A percentile compares a stretch with the other conserved stretches of the same genome.
Conservation (phyloP, 1,140 invertebrate species). For the Heliconius melpomene region DNA sequence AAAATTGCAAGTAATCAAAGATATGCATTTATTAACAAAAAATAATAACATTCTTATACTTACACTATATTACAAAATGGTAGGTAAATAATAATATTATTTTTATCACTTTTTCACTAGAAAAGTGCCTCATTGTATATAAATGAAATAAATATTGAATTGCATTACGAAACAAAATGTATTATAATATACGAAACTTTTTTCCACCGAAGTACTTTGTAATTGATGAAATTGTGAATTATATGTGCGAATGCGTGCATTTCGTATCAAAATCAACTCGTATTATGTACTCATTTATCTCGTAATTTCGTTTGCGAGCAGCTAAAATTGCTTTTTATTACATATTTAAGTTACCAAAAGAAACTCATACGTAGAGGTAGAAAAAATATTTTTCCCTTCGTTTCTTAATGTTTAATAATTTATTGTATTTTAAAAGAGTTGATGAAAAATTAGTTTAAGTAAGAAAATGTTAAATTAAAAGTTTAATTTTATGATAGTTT, state of each 20-base stretch:
- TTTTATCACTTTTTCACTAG: background rate
- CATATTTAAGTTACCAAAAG: slow-evolving; percentile 27
- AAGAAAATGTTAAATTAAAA: background rate
- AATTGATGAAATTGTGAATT: slow-evolving; percentile 36
- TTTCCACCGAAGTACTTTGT: slow-evolving; percentile 24
- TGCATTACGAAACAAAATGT: background rate
- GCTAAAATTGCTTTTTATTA: slow-evolving; percentile 46
- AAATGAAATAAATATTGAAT: background rate
- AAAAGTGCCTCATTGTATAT: background rate
- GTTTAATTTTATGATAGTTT: too few relatives aligned
- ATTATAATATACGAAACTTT: background rate
- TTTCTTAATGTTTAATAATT: background rate
- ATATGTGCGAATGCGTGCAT: slow-evolving; percentile 46
- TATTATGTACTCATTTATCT: slow-evolving; percentile 64
- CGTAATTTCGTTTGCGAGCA: slow-evolving; percentile 57
- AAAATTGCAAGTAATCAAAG: too few relatives aligned
- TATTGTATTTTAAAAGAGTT: background rate
- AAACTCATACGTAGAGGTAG: background rate
- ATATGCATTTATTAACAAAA: too few relatives aligned
- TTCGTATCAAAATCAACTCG: slow-evolving; percentile 62
- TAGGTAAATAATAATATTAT: background rate
- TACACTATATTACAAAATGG: background rate
- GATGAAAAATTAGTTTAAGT: background rate
- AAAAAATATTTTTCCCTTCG: background rate
- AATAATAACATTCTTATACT: too few relatives aligned